These are phyloP conservation scores for Orussus abietinus DNA, from an alignment of 1,140 invertebrate species.

Conservation along the genomic window DNA sequence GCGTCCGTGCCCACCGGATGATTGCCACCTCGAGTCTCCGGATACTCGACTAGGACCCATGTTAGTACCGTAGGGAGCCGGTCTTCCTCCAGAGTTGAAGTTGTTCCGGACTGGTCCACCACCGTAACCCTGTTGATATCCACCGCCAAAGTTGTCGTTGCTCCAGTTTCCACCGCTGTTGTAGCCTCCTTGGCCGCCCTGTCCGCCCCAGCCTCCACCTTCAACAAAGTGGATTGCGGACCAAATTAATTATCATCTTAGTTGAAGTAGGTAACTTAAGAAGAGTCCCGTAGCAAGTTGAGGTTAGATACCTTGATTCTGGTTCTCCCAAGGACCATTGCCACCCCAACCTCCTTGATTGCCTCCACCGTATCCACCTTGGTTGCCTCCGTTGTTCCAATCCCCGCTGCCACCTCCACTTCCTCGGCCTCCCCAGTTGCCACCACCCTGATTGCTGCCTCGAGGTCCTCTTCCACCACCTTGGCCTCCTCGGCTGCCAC, in stretches of 20 bases:
- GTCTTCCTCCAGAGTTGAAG: conserved; percentile 62
- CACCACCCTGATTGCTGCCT: conserved; percentile 43
- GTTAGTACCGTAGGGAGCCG: conserved; percentile 62
- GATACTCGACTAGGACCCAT: conserved; percentile 39
- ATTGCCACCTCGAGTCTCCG: conserved; percentile 35
- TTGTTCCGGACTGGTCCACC: conserved; percentile 65
- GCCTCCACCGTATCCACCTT: conserved; percentile 52
- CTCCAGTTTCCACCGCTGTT: conserved; percentile 57
- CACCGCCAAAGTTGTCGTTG: conserved; percentile 66
- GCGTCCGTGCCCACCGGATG: conserved; percentile 37
- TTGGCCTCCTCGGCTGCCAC: conserved; percentile 47
- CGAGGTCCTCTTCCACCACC: conserved; percentile 41
- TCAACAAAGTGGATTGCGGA: too few species aligned
- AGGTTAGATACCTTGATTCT: conserved; percentile 53
- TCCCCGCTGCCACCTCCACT: conserved; percentile 37
- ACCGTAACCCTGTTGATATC: conserved; percentile 71
- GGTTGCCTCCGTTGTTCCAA: conserved; percentile 53
- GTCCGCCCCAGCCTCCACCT: conserved; percentile 47
- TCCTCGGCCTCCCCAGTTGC: conserved; percentile 39
- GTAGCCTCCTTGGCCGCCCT: conserved; percentile 56
- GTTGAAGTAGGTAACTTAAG: too few species aligned
- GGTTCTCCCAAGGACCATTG: conserved; percentile 50
- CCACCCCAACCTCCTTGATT: conserved; percentile 46
- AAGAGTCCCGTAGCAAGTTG: too few species aligned
- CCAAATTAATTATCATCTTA: too few species aligned